Evolutionary conservation across 2,113 vertebrate genomes (phyloP).

Genomic region (Eulemur macaco): DNA sequence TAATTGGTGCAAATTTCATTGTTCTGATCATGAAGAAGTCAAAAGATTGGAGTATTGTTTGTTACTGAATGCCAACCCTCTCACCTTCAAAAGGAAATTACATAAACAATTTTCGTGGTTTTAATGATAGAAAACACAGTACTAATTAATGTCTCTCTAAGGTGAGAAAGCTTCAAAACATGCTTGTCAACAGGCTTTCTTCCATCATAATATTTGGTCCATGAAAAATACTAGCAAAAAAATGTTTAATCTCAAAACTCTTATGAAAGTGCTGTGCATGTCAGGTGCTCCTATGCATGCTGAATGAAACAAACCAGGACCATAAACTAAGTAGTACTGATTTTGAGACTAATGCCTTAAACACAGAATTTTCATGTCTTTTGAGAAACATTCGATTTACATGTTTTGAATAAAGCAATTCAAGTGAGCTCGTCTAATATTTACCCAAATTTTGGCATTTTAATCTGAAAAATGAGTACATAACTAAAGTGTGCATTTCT

Average conservation of each 20-base stretch:
- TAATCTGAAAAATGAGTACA: constrained; percentile 35
- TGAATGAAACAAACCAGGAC: background rate
- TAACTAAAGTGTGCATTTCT: constrained; percentile 10
- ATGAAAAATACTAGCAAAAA: constrained; percentile 54
- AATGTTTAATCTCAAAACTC: constrained; percentile 3
- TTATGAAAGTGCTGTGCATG: background rate
- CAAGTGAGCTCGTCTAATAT: background rate
- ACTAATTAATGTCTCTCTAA: constrained; percentile 40
- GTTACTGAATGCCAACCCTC: background rate
- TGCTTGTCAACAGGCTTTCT: constrained; percentile 28
- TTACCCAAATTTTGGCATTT: constrained; percentile 29
- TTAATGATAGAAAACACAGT: constrained; percentile 43
- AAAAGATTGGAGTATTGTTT: constrained; percentile 9
- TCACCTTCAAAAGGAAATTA: constrained; percentile 59
- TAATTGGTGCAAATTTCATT: constrained; percentile 29
- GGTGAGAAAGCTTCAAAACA: constrained; percentile 55
- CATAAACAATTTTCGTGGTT: constrained; percentile 43
- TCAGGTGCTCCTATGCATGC: background rate
- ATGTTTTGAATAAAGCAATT: constrained; percentile 34
- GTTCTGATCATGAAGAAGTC: constrained; percentile 2
- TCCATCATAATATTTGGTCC: constrained; percentile 20
- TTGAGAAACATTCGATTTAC: background rate
- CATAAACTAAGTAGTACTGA: background rate
- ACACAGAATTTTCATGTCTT: constrained; percentile 58
- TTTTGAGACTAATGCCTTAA: constrained; percentile 41